These are phyloP conservation scores for Microcaecilia unicolor DNA, from an alignment of 2,797 vertebrate genomes.

Conservation along the genomic window DNA sequence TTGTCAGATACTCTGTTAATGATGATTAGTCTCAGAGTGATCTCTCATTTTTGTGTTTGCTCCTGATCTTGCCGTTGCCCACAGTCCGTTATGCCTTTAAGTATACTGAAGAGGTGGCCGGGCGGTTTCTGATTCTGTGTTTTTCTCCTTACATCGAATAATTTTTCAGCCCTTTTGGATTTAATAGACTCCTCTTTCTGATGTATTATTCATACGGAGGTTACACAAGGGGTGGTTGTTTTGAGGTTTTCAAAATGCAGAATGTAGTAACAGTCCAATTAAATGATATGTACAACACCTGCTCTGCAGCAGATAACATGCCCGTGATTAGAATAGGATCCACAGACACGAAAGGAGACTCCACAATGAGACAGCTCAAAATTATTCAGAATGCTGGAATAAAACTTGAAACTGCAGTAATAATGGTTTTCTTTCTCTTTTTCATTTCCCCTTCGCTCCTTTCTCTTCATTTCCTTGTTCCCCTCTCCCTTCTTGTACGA, in stretches of 20 bases:
- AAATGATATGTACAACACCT: not conserved
- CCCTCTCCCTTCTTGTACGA: not conserved
- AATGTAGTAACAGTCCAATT: not conserved
- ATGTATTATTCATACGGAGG: not conserved
- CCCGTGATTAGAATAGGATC: not conserved
- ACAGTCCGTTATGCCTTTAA: no score
- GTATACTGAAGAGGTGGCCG: no score
- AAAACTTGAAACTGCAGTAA: not conserved
- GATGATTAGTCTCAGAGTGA: no score
- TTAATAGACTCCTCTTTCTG: not conserved
- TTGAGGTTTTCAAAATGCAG: not conserved
- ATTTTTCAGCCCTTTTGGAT: not conserved
- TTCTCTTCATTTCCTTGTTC: not conserved
- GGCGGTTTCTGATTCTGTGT: not conserved
- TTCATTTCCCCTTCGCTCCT: not conserved
- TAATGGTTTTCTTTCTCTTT: not conserved
- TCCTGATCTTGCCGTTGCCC: no score
- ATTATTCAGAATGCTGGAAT: fast-evolving
- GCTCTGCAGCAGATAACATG: not conserved
- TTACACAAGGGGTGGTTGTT: not conserved
- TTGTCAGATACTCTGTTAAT: no score
- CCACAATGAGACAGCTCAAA: fast-evolving
- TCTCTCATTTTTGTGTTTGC: no score
- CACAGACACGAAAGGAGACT: fast-evolving
- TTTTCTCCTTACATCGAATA: not conserved